phyloP scores from a whole-genome alignment of 37 sponge, comb jelly and placozoan genomes.

The Eunapius fragilis region DNA sequence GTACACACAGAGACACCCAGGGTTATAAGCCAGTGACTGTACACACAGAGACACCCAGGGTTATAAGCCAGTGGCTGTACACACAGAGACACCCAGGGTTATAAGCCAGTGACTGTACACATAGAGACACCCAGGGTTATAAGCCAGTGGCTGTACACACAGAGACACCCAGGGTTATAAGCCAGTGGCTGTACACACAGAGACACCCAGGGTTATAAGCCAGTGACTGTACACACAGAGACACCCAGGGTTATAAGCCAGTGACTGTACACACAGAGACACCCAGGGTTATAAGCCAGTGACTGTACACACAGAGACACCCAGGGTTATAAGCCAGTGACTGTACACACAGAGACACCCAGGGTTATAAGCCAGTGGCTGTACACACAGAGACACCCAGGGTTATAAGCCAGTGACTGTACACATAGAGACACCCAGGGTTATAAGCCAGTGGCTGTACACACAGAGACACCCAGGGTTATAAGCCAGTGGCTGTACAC shows the following conservation, averaged over 20 bases:
- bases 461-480: neutral
- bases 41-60: conserved; percentile 31
- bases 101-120: no score
- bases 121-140: neutral
- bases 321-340: neutral
- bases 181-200: neutral
- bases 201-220: neutral
- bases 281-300: no score
- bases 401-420: no score
- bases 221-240: neutral
- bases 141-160: neutral
- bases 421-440: neutral
- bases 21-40: neutral
- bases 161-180: no score
- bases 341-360: neutral
- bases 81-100: neutral
- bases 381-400: no score
- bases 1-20: conserved; percentile 28
- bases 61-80: neutral
- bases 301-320: conserved; percentile 7
- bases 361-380: neutral
- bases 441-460: neutral
- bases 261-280: no score
- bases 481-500: neutral
- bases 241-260: neutral